Base-by-base conservation (phyloP, 2,888 invertebrate species). In the Orchestes rusci region DNA sequence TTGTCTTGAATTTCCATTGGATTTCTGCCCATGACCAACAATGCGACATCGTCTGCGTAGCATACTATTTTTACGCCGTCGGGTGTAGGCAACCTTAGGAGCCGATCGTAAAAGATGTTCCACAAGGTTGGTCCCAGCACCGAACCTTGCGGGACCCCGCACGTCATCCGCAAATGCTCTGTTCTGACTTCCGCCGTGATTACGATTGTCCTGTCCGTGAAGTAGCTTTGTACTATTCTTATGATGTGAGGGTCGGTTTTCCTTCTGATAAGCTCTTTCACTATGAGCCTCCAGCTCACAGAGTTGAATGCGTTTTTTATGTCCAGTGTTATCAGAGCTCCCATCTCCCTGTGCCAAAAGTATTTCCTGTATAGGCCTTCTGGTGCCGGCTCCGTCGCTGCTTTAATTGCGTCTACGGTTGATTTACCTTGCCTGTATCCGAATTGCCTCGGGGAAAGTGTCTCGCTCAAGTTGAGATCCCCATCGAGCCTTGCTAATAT, bases 121-220 rank as follows among this genome's bases (percentile, higher is more conserved):
- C n/a, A n/a, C n/a, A n/a, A n/a, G n/a, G n/a, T n/a, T n/a, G n/a
- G n/a, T n/a, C n/a, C n/a, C n/a, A n/a, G n/a, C n/a, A n/a, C n/a
- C n/a, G n/a, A n/a, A n/a, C n/a, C n/a, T n/a, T n/a, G n/a, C n/a
- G n/a, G n/a, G n/a, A n/a, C n/a, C n/a, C n/a, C n/a, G n/a, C n/a
- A n/a, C n/a, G n/a, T n/a, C n/a, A n/a, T n/a, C n/a, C n/a, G n/a
- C n/a, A n/a, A n/a, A n/a, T n/a, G n/a, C n/a, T n/a, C 16, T 7
- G 4, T 34, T 34, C 12, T 16, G 7, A 5, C 19, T 13, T 15
- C 40, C 13, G 43, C 48, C 4, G 43, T 39, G 16, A 46, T 7
- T 2, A 45, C 16, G 19, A 49, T 46, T 39, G 45, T 45, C 5
- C 31, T 28, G 3, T 43, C 30, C 3, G 33, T 41, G 3, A 50